A percentile compares a stretch with the other conserved stretches of the same genome.
phyloP scores from a whole-genome alignment of 2,113 vertebrate genomes.

The Caretta caretta region DNA sequence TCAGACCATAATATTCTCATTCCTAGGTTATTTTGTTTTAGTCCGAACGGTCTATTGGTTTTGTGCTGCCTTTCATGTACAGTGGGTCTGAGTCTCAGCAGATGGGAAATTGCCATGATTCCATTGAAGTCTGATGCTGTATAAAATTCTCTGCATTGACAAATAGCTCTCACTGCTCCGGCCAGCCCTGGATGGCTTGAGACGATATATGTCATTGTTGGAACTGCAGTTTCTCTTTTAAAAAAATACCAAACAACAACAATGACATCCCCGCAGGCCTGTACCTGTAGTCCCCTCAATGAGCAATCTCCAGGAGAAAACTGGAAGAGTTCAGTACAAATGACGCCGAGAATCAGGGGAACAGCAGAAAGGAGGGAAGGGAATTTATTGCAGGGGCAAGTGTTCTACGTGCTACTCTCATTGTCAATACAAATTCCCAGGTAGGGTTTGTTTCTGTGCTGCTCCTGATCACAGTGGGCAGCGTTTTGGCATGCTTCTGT shows the following conservation, averaged over 20 bases:
- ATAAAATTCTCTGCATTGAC: not conserved
- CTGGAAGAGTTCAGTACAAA: not conserved
- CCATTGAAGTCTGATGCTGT: not conserved
- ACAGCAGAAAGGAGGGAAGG: not conserved
- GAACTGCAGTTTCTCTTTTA: not conserved
- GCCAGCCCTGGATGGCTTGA: not conserved
- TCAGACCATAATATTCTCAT: not conserved
- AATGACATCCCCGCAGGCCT: accelerated
- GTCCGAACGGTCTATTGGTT: not conserved
- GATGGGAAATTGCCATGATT: not conserved
- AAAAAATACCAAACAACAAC: not conserved
- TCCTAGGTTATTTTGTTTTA: not conserved
- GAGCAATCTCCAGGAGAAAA: not conserved
- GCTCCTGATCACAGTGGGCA: accelerated
- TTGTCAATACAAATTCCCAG: not conserved
- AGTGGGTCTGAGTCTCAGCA: accelerated
- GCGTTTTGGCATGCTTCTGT: not conserved
- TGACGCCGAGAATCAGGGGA: not conserved
- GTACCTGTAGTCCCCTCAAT: not conserved
- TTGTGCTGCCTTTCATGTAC: not conserved
- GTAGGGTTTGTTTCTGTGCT: accelerated
- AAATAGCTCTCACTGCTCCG: not conserved
- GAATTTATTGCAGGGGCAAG: not conserved
- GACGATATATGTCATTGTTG: accelerated
- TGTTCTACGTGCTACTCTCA: accelerated